Evolutionary conservation across 2,113 vertebrate genomes (phyloP).

Genomic region (Cheirogaleus medius): DNA sequence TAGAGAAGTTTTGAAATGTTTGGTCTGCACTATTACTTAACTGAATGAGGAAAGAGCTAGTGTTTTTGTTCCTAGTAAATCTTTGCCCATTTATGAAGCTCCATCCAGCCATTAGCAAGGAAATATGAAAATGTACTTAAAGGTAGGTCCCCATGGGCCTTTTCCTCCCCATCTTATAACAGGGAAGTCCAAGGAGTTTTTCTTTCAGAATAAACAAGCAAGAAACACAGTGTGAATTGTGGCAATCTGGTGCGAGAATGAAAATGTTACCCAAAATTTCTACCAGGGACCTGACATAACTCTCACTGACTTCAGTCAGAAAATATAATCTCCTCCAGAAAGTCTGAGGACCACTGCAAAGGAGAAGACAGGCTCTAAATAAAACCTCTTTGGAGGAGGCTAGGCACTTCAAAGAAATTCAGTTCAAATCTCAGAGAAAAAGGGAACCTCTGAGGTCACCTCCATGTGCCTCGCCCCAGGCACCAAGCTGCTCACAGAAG

Average conservation of each 20-base stretch:
- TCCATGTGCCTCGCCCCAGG: background rate
- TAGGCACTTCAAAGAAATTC: background rate
- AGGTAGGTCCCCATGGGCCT: background rate
- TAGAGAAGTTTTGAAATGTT: background rate
- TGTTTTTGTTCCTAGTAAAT: background rate
- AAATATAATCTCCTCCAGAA: background rate
- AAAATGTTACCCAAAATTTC: background rate
- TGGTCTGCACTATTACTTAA: background rate
- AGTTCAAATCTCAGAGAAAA: background rate
- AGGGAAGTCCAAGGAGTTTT: background rate
- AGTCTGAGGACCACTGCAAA: background rate
- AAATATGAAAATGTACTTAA: background rate
- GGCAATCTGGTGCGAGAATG: background rate
- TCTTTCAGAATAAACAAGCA: background rate
- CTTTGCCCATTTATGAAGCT: background rate
- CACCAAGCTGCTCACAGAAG: no score
- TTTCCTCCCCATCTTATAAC: rapidly evolving
- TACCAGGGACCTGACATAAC: rapidly evolving
- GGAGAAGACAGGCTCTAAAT: background rate
- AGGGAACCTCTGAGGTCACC: background rate
- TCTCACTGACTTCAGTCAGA: background rate
- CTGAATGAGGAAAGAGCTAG: background rate
- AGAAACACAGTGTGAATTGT: background rate
- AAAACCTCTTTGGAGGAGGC: background rate
- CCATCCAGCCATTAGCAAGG: background rate